phyloP scores from a whole-genome alignment of 2,113 vertebrate genomes.

The Takifugu bimaculatus region DNA sequence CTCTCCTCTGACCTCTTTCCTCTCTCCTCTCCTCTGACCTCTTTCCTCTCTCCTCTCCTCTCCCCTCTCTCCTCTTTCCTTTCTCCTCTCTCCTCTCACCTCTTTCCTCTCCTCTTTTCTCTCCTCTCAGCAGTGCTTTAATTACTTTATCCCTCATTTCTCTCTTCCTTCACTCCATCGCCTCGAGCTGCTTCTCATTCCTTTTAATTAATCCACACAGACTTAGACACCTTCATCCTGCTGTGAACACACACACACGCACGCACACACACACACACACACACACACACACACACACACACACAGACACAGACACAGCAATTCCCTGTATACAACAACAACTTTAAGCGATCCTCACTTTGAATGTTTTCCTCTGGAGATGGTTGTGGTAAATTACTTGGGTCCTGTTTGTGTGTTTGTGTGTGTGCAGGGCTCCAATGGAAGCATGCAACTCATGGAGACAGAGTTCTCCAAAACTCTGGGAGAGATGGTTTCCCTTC shows the following conservation, averaged over 20 bases:
- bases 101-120: conserved; percentile 52
- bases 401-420: conserved; percentile 18
- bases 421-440: conserved; percentile 75
- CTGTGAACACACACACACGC: conserved; percentile 37
- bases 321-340: conserved; percentile 36
- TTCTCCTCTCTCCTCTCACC: conserved; percentile 48
- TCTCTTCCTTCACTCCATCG: conserved; percentile 59
- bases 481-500: conserved; percentile 83
- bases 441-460: conserved; percentile 92
- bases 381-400: conserved; percentile 6
- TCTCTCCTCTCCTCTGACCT: conserved; percentile 33
- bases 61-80: conserved; percentile 1
- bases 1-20: conserved; percentile 57
- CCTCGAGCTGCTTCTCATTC: conserved; percentile 62
- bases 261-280: conserved; percentile 16
- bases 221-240: conserved; percentile 64
- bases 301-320: conserved; percentile 13
- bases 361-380: conserved; percentile 42
- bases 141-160: conserved; percentile 64
- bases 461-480: conserved; percentile 86
- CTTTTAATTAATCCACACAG: conserved; percentile 74
- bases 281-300: conserved; percentile 15
- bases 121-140: conserved; percentile 46
- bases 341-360: conserved; percentile 49
- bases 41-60: not conserved